A percentile compares a stretch with the other conserved stretches of the same genome.
These are phyloP conservation scores for Drosophila heteroneura DNA, from an alignment of 2,888 invertebrate genomes.

Conservation along the genomic window DNA sequence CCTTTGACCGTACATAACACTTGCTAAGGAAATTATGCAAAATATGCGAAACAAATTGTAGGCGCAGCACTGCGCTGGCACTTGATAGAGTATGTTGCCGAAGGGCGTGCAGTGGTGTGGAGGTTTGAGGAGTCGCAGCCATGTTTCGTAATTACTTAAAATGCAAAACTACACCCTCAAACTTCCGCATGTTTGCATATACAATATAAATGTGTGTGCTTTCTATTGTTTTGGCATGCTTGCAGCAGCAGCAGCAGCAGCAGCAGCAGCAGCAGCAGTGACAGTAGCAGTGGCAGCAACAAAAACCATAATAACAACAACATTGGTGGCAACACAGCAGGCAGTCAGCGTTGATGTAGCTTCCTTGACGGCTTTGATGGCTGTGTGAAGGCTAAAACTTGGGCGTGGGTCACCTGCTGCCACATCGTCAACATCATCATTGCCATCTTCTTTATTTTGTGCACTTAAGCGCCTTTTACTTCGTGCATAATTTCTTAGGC, in stretches of 20 bases:
- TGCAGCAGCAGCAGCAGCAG: conserved; percentile 4
- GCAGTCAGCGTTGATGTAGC: conserved; percentile 32
- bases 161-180: conserved; percentile 54
- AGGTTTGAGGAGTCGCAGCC: conserved; percentile 7
- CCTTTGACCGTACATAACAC: conserved; percentile 32
- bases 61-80: conserved; percentile 6
- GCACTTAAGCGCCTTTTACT: conserved; percentile 72
- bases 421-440: conserved; percentile 36
- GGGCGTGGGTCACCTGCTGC: conserved; percentile 69
- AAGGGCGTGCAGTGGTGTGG: not conserved
- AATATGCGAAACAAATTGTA: conserved; percentile 20
- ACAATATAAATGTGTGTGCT: conserved; percentile 38
- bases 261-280: not conserved
- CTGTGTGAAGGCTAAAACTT: conserved; percentile 12
- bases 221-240: conserved; percentile 54
- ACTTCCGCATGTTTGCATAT: not conserved
- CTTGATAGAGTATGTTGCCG: conserved; percentile 8
- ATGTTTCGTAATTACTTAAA: conserved; percentile 64
- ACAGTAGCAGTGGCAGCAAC: not conserved
- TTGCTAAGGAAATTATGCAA: conserved; percentile 35
- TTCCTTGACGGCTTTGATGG: conserved; percentile 40
- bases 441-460: conserved; percentile 63
- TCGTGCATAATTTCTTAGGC: conserved; percentile 72
- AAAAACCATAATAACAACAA: conserved; percentile 19
- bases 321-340: conserved; percentile 32